Evolutionary conservation across 1,140 invertebrate species (phyloP).

Genomic region (Coptotermes formosanus): DNA sequence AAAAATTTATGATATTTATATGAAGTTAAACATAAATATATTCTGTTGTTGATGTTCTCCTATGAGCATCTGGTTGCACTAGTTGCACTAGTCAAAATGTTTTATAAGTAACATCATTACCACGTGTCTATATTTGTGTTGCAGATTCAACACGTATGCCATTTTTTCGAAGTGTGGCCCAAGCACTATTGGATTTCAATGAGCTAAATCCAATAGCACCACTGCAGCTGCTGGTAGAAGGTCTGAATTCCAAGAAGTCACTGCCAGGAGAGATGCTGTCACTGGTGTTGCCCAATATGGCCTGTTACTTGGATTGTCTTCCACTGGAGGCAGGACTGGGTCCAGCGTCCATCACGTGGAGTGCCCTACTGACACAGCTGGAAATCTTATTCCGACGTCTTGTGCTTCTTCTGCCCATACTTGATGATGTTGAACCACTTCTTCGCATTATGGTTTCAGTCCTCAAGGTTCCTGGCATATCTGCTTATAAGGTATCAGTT

Average conservation of each 20-base stretch:
- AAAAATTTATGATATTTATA: too few species aligned
- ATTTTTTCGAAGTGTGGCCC: constrained; percentile 92
- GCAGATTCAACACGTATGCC: constrained; percentile 65
- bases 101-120: too few species aligned
- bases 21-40: too few species aligned
- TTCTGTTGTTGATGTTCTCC: too few species aligned
- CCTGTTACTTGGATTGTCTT: constrained; percentile 89
- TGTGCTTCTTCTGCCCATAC: constrained; percentile 67
- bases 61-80: too few species aligned
- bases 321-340: constrained; percentile 78
- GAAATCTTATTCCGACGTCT: constrained; percentile 84
- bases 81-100: too few species aligned
- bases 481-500: constrained; percentile 67
- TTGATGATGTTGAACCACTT: constrained; percentile 73
- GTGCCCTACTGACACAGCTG: constrained; percentile 74
- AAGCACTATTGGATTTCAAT: constrained; percentile 93
- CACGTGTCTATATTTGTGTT: not conserved
- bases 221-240: constrained; percentile 87
- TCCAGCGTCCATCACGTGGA: constrained; percentile 67
- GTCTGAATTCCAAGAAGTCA: constrained; percentile 84
- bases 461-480: constrained; percentile 79
- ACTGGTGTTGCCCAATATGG: constrained; percentile 82
- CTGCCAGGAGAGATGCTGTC: constrained; percentile 73
- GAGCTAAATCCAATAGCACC: constrained; percentile 94
- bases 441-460: constrained; percentile 83